Evolutionary conservation across 1,140 invertebrate species (phyloP).

Genomic region (Apis florea): DNA sequence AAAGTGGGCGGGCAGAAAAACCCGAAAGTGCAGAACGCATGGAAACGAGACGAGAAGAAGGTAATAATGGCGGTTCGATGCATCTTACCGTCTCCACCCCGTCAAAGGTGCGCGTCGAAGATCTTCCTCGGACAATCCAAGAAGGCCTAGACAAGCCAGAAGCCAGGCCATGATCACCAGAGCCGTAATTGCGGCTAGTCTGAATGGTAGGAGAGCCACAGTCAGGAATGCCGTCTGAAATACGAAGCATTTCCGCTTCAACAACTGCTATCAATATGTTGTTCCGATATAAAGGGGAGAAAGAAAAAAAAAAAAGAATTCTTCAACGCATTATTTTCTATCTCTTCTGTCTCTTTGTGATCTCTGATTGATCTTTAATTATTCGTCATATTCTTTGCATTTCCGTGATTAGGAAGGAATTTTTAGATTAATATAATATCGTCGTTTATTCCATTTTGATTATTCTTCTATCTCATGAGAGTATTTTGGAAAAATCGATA

Average conservation of each 20-base stretch:
- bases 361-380: neutral
- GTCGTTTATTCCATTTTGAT: too few relatives aligned
- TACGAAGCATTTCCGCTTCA: conserved; percentile 44
- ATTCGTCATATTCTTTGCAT: too few relatives aligned
- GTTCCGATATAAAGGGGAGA: neutral
- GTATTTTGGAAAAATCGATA: too few relatives aligned
- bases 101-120: conserved; percentile 86
- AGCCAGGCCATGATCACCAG: conserved; percentile 90
- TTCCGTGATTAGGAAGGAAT: too few relatives aligned
- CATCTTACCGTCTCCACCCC: conserved; percentile 90
- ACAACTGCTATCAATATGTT: neutral
- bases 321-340: neutral
- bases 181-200: conserved; percentile 87
- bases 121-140: conserved; percentile 88
- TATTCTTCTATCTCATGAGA: too few relatives aligned
- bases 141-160: conserved; percentile 88
- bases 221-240: conserved; percentile 90
- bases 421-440: too few relatives aligned
- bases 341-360: too few relatives aligned
- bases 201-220: conserved; percentile 87
- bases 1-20: neutral
- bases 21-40: neutral
- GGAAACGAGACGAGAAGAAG: neutral
- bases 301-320: neutral
- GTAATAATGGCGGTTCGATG: conserved; percentile 4